Percentiles rank a stretch among this genome's conserved stretches.
Conservation (phyloP, 35 echinoderm and acorn worm genomes). For the Antedon bifida region DNA sequence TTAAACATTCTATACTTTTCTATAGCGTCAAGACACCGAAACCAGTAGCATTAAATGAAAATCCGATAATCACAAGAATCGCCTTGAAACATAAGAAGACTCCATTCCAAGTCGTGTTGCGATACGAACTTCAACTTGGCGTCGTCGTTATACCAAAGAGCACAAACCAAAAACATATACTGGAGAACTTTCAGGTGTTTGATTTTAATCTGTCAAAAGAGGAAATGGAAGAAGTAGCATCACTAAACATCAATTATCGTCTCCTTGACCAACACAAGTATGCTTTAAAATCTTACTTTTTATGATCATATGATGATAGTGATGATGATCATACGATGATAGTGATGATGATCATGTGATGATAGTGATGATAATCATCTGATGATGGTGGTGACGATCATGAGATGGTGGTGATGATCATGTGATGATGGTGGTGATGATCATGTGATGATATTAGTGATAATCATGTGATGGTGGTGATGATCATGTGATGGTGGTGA, state of each 20-base stretch:
- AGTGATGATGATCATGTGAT: no score
- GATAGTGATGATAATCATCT: no score
- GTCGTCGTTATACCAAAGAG: constrained; percentile 14
- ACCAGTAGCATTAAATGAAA: not conserved
- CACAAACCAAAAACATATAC: not conserved
- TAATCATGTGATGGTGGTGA: no score
- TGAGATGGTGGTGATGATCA: no score
- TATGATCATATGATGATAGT: no score
- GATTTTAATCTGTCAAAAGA: constrained; percentile 5
- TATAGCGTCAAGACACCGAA: not conserved
- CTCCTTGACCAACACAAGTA: not conserved
- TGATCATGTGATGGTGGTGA: no score
- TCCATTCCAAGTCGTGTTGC: not conserved
- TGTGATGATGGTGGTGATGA: no score
- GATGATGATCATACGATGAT: not conserved
- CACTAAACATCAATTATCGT: not conserved
- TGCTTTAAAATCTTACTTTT: no score
- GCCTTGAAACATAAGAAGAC: not conserved
- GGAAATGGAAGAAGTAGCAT: not conserved
- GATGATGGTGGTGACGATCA: no score
- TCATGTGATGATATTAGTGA: no score
- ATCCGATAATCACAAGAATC: not conserved
- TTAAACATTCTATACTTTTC: no score
- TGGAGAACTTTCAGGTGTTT: constrained; percentile 5
- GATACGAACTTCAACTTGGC: not conserved